phyloP scores from a whole-genome alignment of 2,113 vertebrate species.

The Notothenia coriiceps region DNA sequence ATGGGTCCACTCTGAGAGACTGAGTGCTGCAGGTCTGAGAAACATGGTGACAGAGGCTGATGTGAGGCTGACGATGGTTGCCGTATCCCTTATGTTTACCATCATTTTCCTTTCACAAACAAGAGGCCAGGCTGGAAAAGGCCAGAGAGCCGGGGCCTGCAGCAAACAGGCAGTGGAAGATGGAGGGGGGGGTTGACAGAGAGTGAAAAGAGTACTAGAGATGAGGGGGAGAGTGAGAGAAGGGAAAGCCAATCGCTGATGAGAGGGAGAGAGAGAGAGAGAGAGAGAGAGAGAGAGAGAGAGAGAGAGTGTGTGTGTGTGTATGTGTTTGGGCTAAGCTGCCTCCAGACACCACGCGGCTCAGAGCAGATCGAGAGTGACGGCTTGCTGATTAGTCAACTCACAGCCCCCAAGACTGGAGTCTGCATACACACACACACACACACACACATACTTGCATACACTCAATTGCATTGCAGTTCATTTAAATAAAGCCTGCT shows the following conservation, averaged over 20 bases:
- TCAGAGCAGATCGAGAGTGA: conserved; percentile 86
- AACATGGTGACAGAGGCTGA: conserved; percentile 58
- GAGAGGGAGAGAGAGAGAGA: conserved; percentile 28
- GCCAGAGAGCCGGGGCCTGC: conserved; percentile 70
- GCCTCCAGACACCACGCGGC: conserved; percentile 81
- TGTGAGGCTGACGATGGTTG: conserved; percentile 75
- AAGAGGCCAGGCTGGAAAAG: conserved; percentile 69
- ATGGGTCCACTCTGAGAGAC: conserved; percentile 16
- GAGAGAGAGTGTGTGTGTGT: conserved; percentile 5
- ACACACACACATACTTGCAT: conserved; percentile 19
- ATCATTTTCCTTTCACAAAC: conserved; percentile 74
- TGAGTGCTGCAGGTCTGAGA: conserved; percentile 50
- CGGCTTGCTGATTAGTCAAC: conserved; percentile 87
- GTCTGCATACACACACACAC: conserved; percentile 35
- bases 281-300: conserved; percentile 29
- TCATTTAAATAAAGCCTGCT: conserved; percentile 56
- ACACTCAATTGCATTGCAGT: conserved; percentile 20
- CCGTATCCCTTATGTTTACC: conserved; percentile 81
- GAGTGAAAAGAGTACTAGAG: conserved; percentile 25
- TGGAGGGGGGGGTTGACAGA: conserved; percentile 10
- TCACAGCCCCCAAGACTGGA: conserved; percentile 79
- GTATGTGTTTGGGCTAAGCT: conserved; percentile 53
- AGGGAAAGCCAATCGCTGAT: conserved; percentile 37
- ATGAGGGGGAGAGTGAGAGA: conserved; percentile 40
- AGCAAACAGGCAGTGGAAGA: conserved; percentile 32